Conservation (phyloP, 2,113 vertebrate species). For the Strix aluco region DNA sequence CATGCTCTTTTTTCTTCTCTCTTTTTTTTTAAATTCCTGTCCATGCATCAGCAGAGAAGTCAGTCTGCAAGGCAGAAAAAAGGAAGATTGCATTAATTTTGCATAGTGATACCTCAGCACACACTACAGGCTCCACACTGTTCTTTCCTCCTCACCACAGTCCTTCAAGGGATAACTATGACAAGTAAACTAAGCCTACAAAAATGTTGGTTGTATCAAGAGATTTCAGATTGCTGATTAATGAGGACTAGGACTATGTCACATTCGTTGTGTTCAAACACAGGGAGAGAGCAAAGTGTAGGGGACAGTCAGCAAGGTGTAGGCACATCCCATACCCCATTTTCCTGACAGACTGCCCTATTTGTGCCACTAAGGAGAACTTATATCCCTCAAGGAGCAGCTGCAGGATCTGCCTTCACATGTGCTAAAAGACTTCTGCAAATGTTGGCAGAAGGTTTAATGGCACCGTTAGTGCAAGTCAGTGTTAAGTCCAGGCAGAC, state of each 20-base stretch:
- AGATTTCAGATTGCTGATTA: not conserved
- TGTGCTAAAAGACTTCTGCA: not conserved
- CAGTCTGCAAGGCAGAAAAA: not conserved
- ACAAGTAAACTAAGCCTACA: not conserved
- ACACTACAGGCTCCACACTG: accelerated
- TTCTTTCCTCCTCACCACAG: not conserved
- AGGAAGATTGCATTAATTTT: not conserved
- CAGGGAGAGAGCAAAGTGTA: not conserved
- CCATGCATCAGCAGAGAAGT: not conserved
- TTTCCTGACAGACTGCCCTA: not conserved
- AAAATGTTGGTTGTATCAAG: not conserved
- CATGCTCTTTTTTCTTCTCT: not conserved
- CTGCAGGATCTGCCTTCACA: not conserved
- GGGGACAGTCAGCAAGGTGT: not conserved
- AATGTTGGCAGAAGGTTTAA: not conserved
- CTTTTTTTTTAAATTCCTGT: not conserved
- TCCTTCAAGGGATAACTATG: not conserved
- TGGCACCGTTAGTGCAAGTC: not conserved
- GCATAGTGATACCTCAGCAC: not conserved
- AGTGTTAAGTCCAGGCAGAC: not conserved
- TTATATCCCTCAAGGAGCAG: not conserved
- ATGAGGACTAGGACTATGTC: not conserved
- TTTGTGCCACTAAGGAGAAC: not conserved
- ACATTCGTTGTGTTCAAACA: not conserved
- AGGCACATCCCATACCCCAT: not conserved